Evolutionary conservation across 2,797 vertebrate species (phyloP), one percentile per base, ranked within the genome.

Genomic region (Sebastes aleutianus): DNA sequence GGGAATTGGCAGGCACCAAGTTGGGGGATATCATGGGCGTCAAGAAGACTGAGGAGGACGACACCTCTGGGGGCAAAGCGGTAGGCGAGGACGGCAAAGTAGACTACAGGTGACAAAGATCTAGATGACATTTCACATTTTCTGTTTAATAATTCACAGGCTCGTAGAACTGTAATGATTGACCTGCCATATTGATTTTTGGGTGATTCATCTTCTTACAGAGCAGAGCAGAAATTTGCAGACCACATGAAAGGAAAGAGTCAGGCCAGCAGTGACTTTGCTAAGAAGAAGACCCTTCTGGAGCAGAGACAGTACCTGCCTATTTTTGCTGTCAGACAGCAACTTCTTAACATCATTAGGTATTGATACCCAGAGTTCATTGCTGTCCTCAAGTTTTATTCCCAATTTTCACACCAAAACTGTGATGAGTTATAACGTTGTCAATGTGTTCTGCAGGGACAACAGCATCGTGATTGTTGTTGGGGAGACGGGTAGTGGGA

Each of bases 381-480:
- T 20, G 4, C 14, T 73, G 0, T 65, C 27, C 22, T 80, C 2
- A 14, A 65, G 9, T 74, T 70, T 66, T 3, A 61, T 36, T 5
- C 13, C 12, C 4, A 14, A 12, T 29, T 70, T 59, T 69, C 9
- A 61, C 27, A 59, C 73, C 3, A 18, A 43, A 76, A 36, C 39
- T 58, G 24, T 34, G 22, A 66, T 36, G 6, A 26, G 5, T 34
- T 66, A 24, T 34, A 13, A 36, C 3, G 58, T 2, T 56, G 59
- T 53, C 1, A 13, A 56, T 56, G 34, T 72, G 36, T 14, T 87
- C 56, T 84, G 26, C 85, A 99, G 99, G 92, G 98, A 99, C 92
- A 99, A 99, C 92, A 99, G 97, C 92, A 99, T 99, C 0, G 99
- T 99, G 86, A 98, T 99, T 4, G 99, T 99, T 86, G 99, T 99